These are phyloP conservation scores for Mixornis gularis DNA, from an alignment of 2,113 vertebrate species.

Conservation along the genomic window DNA sequence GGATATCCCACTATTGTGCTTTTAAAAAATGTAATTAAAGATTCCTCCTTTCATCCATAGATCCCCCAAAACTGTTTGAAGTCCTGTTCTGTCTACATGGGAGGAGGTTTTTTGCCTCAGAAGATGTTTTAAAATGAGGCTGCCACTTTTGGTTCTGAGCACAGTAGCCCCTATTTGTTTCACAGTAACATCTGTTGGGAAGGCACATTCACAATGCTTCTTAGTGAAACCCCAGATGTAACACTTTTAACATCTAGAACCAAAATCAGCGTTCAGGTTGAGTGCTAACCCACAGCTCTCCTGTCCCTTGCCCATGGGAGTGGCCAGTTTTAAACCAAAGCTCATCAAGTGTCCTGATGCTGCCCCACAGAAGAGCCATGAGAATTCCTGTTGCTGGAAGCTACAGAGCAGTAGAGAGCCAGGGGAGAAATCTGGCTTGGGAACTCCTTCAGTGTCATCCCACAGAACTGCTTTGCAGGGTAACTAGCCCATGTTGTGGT, in stretches of 20 bases:
- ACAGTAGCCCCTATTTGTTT: not conserved
- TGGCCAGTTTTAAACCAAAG: not conserved
- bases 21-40: not conserved
- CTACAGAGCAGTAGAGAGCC: not conserved
- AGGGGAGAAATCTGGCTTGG: not conserved
- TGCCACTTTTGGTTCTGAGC: not conserved
- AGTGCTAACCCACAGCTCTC: not conserved
- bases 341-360: not conserved
- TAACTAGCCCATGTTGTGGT: accelerated
- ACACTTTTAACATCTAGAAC: not conserved
- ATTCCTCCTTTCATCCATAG: not conserved
- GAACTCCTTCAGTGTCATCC: accelerated
- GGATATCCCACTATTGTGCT: not conserved
- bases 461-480: not conserved
- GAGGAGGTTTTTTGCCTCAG: not conserved
- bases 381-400: not conserved
- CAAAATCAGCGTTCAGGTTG: not conserved
- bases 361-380: not conserved
- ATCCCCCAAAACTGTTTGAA: not conserved
- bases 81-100: not conserved
- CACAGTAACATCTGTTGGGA: not conserved
- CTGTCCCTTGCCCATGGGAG: not conserved
- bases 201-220: not conserved
- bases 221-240: not conserved
- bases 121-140: not conserved